Evolutionary conservation across 1,140 invertebrate species (phyloP).

Genomic region (Drosophila watanabei): DNA sequence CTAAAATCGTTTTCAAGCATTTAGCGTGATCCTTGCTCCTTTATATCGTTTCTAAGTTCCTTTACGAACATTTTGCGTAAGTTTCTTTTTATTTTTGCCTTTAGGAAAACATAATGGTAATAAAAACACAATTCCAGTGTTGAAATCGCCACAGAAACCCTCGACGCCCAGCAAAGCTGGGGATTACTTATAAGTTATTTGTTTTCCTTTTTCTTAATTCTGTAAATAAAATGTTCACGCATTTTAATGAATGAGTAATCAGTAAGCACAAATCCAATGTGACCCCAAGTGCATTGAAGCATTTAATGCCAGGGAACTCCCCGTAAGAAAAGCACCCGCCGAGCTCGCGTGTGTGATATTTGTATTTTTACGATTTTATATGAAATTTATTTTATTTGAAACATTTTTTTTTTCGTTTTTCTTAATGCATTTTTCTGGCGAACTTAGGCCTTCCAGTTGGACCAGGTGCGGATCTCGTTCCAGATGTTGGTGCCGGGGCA

Average conservation of each 20-base stretch:
- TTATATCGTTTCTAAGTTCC: too few species aligned
- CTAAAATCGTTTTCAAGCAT: too few species aligned
- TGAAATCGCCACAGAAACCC: too few species aligned
- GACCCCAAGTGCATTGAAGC: neutral
- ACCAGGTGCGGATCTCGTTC: slow-evolving; percentile 88
- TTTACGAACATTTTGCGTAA: too few species aligned
- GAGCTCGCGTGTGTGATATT: slow-evolving; percentile 28
- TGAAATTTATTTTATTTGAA: slow-evolving; percentile 23
- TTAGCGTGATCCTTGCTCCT: too few species aligned
- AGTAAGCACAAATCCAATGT: neutral
- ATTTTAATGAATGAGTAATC: slow-evolving; percentile 6
- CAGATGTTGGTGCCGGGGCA: slow-evolving; percentile 91
- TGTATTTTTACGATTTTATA: slow-evolving; percentile 52
- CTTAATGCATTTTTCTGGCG: neutral
- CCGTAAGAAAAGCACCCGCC: slow-evolving; percentile 33
- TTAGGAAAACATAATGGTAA: neutral
- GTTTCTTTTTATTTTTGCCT: neutral
- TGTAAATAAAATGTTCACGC: neutral
- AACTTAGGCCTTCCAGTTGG: slow-evolving; percentile 86
- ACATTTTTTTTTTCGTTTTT: slow-evolving; percentile 25
- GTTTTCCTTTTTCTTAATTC: too few species aligned
- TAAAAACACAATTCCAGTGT: too few species aligned
- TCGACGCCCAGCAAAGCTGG: neutral
- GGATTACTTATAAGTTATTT: neutral
- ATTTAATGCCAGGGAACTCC: slow-evolving; percentile 5